Conservation (phyloP, 2,888 invertebrate species). For the Lapara coniferarum region DNA sequence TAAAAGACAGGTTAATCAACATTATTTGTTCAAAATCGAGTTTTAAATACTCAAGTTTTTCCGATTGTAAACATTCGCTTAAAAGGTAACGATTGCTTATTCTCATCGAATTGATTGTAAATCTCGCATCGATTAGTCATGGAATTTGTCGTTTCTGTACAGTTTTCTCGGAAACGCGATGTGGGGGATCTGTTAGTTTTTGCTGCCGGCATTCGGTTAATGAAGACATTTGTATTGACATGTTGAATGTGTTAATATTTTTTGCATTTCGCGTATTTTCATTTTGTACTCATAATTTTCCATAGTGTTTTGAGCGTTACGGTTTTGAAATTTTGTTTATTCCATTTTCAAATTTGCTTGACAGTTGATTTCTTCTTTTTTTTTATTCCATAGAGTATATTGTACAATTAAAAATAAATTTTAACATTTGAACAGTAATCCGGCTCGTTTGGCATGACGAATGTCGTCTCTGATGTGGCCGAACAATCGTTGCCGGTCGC, state of each 20-base stretch:
- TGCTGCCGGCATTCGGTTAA: conserved; percentile 59
- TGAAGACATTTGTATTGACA: conserved; percentile 74
- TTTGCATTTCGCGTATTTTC: conserved; percentile 41
- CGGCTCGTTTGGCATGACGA: conserved; percentile 58
- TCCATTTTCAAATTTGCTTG: too few relatives aligned
- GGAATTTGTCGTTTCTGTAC: conserved; percentile 68
- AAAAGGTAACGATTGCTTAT: conserved; percentile 40
- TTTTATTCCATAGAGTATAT: too few relatives aligned
- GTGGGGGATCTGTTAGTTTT: conserved; percentile 74
- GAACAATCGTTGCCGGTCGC: conserved; percentile 52
- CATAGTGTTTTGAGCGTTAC: conserved; percentile 38
- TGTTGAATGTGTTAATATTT: conserved; percentile 64
- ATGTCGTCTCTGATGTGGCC: conserved; percentile 64
- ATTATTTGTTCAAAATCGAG: conserved; percentile 14
- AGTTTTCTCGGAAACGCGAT: conserved; percentile 75
- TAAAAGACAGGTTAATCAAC: conserved; percentile 8
- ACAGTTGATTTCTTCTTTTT: too few relatives aligned
- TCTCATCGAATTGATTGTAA: conserved; percentile 58
- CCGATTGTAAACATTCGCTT: conserved; percentile 11
- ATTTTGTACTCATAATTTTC: conserved; percentile 7
- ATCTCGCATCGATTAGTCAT: conserved; percentile 63
- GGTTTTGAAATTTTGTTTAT: neutral
- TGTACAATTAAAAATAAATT: neutral
- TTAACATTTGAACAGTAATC: neutral
- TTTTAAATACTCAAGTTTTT: conserved; percentile 28